Evolutionary conservation across 2,113 vertebrate genomes (phyloP).

Genomic region (Rafetus swinhoei): DNA sequence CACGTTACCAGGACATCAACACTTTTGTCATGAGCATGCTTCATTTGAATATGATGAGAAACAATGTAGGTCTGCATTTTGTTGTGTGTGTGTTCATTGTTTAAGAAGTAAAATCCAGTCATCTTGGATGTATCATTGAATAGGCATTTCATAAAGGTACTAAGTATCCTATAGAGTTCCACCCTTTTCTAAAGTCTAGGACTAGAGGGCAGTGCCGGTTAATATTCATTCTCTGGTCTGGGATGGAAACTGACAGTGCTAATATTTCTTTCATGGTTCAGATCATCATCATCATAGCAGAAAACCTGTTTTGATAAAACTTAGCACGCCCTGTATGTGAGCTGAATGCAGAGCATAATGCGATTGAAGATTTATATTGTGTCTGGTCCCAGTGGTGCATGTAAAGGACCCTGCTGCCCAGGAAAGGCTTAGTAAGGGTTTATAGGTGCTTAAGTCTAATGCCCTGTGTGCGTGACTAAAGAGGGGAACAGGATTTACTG

Average conservation of each 20-base stretch:
- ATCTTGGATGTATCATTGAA: background rate
- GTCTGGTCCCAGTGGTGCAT: slow-evolving; percentile 9
- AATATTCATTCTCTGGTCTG: background rate
- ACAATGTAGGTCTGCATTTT: background rate
- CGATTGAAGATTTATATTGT: slow-evolving; percentile 9
- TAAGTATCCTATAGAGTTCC: background rate
- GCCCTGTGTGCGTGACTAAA: background rate
- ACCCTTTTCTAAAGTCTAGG: background rate
- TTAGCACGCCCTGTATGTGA: background rate
- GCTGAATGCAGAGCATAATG: slow-evolving; percentile 5
- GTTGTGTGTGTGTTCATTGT: background rate
- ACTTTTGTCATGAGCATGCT: background rate
- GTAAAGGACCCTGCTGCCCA: slow-evolving; percentile 13
- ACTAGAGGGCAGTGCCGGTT: background rate
- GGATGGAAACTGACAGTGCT: slow-evolving; percentile 23
- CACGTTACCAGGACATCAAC: background rate
- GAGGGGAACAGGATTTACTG: background rate
- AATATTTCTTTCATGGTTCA: slow-evolving; percentile 32
- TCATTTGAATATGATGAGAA: background rate
- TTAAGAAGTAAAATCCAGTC: background rate
- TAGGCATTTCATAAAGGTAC: background rate
- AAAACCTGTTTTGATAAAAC: slow-evolving; percentile 44
- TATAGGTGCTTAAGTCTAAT: background rate
- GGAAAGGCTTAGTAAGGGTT: slow-evolving; percentile 24
- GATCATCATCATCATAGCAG: slow-evolving; percentile 28